Evolutionary conservation across 2,797 vertebrate species (phyloP), one percentile per base, ranked within the genome.

Genomic region (Jordanella pulchra): DNA sequence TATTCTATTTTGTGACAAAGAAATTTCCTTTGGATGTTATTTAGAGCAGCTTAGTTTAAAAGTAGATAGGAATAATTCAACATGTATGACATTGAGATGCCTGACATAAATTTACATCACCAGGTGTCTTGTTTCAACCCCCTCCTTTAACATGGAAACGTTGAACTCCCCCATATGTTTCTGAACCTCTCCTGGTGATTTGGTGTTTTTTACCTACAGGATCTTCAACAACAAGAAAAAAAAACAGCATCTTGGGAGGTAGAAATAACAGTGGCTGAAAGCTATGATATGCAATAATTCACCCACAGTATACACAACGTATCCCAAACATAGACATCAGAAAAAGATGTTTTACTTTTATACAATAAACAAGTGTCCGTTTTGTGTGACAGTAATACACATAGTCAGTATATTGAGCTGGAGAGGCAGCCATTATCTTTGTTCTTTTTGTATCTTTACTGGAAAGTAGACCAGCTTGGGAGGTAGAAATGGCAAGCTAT

Each of bases 221-320:
- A 9, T 47, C 13, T 15, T 65, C 44, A 28, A 39, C 35, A 39
- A 39, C 25, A 30, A 18, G 4, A 67, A 25, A 63, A 63, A 45
- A 45, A n/a, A 42, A 54, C 48, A 67, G 32, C 66, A 54, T 35
- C 66, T 35, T 67, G 48, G 56, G 45, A 61, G 69, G 45, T 60
- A 50, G 47, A 71, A 51, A 18, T 50, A 27, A 15, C 69, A 50
- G 10, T 28, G 58, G 17, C 25, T 25, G 58, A 63, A n/a, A 71
- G 28, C 68, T n/a, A 25, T 35, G 28, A 50, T 50, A 23, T 25
- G 23, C 30, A 60, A 50, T 58, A 50, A 60, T 35, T n/a, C 55
- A 65, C 27, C 61, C 39, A 45, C 17, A 65, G 64, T 44, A 44
- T 50, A 60, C 6, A 64, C 60, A 71, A 23, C 27, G 2, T 50